Percentiles rank a stretch among this genome's conserved stretches.
Conservation (phyloP, 2,888 invertebrate genomes). For the Rhagonycha fulva region DNA sequence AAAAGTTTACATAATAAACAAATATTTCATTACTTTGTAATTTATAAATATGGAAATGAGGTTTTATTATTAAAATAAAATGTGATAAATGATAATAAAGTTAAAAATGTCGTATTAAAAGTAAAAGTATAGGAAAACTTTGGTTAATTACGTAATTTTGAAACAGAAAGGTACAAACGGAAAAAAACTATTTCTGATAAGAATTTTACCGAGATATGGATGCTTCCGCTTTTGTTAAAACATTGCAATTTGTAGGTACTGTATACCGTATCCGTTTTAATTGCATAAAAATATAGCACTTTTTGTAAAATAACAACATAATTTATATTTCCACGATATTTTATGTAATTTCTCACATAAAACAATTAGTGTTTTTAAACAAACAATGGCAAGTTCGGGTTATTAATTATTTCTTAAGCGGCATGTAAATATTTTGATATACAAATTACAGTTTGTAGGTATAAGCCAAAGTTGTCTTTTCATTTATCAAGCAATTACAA, state of each 20-base stretch:
- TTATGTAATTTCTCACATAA: not conserved
- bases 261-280: not conserved
- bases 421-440: not conserved
- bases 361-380: not conserved
- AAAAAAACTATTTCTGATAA: not conserved
- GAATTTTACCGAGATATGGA: not conserved
- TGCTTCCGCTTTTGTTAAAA: not conserved
- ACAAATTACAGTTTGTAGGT: not conserved
- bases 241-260: not conserved
- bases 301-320: not conserved
- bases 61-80: not conserved
- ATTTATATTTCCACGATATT: not conserved
- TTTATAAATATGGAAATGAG: not conserved
- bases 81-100: too few species aligned
- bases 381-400: not conserved
- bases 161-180: not conserved
- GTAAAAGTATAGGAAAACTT: too few species aligned
- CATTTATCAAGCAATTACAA: not conserved
- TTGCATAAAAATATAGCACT: not conserved
- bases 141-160: not conserved
- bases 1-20: too few species aligned
- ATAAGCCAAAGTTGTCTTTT: not conserved
- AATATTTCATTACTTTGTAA: too few species aligned
- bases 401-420: not conserved
- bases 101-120: too few species aligned